These are phyloP conservation scores for Crotalus horridus DNA, from an alignment of 2,113 vertebrate genomes.

Conservation along the genomic window DNA sequence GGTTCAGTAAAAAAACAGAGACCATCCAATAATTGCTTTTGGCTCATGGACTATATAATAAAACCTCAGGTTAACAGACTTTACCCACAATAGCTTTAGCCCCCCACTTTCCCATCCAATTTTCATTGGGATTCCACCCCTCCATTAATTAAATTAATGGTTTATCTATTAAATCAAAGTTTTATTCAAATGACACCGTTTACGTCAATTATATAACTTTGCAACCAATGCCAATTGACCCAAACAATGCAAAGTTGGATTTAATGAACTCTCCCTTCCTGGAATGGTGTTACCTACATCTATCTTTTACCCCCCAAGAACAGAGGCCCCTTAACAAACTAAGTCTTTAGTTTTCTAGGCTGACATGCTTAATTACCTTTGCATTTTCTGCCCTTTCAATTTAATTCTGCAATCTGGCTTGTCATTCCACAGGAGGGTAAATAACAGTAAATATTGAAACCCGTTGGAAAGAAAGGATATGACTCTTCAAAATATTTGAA, in stretches of 20 bases:
- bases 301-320: background rate
- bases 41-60: background rate
- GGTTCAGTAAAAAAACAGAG: background rate
- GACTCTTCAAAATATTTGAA: background rate
- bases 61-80: background rate
- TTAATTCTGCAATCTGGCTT: background rate
- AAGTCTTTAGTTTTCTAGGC: background rate
- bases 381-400: background rate
- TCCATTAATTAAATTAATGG: background rate
- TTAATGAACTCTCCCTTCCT: background rate
- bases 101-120: background rate
- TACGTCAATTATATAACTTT: background rate
- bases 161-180: background rate
- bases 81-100: background rate
- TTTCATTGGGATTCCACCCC: background rate
- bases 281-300: background rate
- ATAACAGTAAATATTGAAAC: background rate
- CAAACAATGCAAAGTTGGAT: background rate
- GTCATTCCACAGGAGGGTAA: background rate
- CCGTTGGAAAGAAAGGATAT: background rate
- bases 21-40: background rate
- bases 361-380: background rate
- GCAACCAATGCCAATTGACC: background rate
- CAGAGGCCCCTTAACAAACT: background rate
- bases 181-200: background rate